phyloP scores from a whole-genome alignment of 2,888 invertebrate genomes.

The Rhamphomyia laevipes region DNA sequence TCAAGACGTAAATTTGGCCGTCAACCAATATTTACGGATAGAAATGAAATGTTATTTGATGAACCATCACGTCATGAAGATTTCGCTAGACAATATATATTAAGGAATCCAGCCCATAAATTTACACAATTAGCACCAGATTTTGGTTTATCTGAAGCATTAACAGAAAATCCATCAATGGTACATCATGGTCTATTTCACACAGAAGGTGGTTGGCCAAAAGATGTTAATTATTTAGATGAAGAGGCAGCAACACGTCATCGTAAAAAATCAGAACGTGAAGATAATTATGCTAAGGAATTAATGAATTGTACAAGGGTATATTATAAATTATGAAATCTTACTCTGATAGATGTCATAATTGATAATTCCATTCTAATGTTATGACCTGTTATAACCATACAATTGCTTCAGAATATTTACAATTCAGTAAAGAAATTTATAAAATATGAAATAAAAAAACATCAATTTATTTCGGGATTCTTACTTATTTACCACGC shows the following conservation, averaged over 20 bases:
- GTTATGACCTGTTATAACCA: no score
- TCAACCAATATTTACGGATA: conserved; percentile 58
- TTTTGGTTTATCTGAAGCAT: conserved; percentile 24
- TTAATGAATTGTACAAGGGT: conserved; percentile 44
- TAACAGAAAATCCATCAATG: conserved; percentile 30
- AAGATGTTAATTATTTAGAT: conserved; percentile 52
- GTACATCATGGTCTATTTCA: conserved; percentile 51
- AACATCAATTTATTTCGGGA: no score
- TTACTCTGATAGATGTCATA: no score
- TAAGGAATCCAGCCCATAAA: conserved; percentile 48
- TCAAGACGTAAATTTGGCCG: conserved; percentile 59
- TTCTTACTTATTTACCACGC: no score
- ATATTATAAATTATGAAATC: conserved; percentile 6
- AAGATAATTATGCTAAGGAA: conserved; percentile 58
- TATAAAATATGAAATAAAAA: no score
- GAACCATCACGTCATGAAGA: conserved; percentile 45
- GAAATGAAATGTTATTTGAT: conserved; percentile 49
- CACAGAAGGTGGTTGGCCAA: conserved; percentile 76
- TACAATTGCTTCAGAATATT: no score
- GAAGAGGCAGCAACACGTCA: conserved; percentile 61
- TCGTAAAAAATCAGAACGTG: conserved; percentile 67
- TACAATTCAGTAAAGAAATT: no score
- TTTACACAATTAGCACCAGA: conserved; percentile 46
- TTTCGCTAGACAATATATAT: conserved; percentile 40
- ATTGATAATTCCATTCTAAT: no score